A percentile compares a stretch with the other conserved stretches of the same genome.
phyloP scores from a whole-genome alignment of 2,113 vertebrate genomes.

The Pomatostomus ruficeps region DNA sequence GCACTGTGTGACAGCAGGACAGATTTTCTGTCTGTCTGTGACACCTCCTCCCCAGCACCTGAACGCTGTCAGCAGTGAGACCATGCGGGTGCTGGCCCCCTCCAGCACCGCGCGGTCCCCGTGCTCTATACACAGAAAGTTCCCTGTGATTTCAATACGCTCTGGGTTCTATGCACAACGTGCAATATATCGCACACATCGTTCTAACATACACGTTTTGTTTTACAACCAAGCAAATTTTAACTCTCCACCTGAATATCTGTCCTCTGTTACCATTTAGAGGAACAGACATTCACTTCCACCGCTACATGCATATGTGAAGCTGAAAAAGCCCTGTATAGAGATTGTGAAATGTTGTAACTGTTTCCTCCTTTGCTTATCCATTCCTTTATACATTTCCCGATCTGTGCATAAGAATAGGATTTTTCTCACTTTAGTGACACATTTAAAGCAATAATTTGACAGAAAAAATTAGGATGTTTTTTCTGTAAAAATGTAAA shows the following conservation, averaged over 20 bases:
- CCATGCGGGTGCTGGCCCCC: neutral
- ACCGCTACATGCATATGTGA: accelerated
- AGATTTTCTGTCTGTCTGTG: neutral
- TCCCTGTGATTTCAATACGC: neutral
- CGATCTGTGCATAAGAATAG: neutral
- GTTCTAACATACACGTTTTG: neutral
- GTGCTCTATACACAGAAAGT: neutral
- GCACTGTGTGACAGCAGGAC: neutral
- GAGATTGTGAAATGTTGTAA: neutral
- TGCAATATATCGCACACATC: neutral
- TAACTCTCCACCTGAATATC: neutral
- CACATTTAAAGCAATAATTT: neutral
- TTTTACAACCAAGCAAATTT: neutral
- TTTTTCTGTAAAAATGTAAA: slow-evolving; percentile 16
- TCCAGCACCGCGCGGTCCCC: neutral
- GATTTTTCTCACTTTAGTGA: neutral
- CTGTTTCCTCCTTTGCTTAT: neutral
- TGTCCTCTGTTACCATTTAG: neutral
- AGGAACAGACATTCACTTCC: neutral
- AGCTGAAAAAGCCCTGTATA: neutral
- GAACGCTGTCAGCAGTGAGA: neutral
- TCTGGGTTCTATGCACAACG: neutral
- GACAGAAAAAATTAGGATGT: neutral
- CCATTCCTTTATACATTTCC: neutral
- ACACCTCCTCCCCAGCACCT: neutral